Evolutionary conservation across 2,797 vertebrate genomes (phyloP).

Genomic region (Anniella stebbinsi): DNA sequence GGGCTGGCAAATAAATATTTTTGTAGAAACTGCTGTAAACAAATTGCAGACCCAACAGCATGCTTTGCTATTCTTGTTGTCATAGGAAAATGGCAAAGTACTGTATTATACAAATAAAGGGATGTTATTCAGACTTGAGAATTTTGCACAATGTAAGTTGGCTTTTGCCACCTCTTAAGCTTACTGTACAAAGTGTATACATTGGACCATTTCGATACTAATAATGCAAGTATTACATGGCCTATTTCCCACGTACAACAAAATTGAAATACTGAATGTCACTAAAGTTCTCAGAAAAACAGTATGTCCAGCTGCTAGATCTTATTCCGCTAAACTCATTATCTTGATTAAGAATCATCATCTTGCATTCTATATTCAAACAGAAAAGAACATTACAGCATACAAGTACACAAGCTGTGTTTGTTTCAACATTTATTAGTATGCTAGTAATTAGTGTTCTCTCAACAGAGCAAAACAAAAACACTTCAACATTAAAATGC

Average conservation of each 20-base stretch:
- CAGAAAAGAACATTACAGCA: background rate
- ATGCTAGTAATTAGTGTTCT: slow-evolving; percentile 39
- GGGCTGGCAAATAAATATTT: background rate
- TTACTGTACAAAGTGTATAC: background rate
- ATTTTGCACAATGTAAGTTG: background rate
- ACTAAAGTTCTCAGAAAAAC: slow-evolving; percentile 8
- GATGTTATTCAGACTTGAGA: background rate
- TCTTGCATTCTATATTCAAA: background rate
- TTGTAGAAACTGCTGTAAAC: background rate
- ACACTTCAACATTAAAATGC: slow-evolving; percentile 15
- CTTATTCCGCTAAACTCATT: background rate
- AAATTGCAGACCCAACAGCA: background rate
- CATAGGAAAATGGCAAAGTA: background rate
- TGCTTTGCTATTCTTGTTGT: background rate
- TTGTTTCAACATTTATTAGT: slow-evolving; percentile 23
- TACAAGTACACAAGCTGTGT: slow-evolving; percentile 21
- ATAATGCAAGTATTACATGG: background rate
- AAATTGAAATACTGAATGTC: background rate
- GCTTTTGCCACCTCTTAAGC: background rate
- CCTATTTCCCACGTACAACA: slow-evolving; percentile 20
- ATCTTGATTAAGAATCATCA: slow-evolving; percentile 15
- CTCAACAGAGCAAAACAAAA: slow-evolving; percentile 22
- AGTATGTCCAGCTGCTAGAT: background rate
- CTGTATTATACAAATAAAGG: background rate
- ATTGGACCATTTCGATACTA: background rate